Evolutionary conservation across 1,140 invertebrate genomes (phyloP).

Genomic region (Carposina sasakii): DNA sequence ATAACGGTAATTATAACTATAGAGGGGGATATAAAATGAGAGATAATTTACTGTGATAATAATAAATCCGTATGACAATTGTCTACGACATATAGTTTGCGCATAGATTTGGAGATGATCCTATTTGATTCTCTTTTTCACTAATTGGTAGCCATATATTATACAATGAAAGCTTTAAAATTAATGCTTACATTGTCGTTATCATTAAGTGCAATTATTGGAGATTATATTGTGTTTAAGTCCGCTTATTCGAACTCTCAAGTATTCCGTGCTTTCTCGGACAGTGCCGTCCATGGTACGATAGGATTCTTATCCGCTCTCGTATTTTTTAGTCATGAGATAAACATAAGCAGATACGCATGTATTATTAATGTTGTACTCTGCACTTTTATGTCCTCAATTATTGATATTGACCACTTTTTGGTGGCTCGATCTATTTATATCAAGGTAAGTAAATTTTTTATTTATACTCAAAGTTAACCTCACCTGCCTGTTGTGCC

Average conservation of each 20-base stretch:
- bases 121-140: too few relatives aligned
- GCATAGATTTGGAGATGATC: too few relatives aligned
- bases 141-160: too few relatives aligned
- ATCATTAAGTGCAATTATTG: slow-evolving; percentile 29
- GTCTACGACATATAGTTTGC: too few relatives aligned
- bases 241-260: slow-evolving; percentile 41
- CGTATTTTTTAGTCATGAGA: slow-evolving; percentile 41
- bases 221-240: slow-evolving; percentile 49
- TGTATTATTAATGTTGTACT: slow-evolving; percentile 36
- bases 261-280: slow-evolving; percentile 37
- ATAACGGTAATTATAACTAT: too few relatives aligned
- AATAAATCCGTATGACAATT: too few relatives aligned
- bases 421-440: slow-evolving; percentile 45
- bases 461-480: too few relatives aligned
- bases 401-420: slow-evolving; percentile 54
- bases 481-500: too few relatives aligned
- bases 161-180: slow-evolving; percentile 36
- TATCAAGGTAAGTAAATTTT: slow-evolving; percentile 41
- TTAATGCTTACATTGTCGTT: slow-evolving; percentile 34
- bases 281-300: slow-evolving; percentile 37
- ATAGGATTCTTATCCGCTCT: slow-evolving; percentile 42
- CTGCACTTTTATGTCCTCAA: slow-evolving; percentile 42
- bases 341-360: slow-evolving; percentile 22
- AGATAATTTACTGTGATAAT: too few relatives aligned
- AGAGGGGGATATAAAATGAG: too few relatives aligned